A percentile compares a stretch with the other conserved stretches of the same genome.
phyloP scores from a whole-genome alignment of 2,888 invertebrate genomes.

The Pyrrhosoma nymphula region DNA sequence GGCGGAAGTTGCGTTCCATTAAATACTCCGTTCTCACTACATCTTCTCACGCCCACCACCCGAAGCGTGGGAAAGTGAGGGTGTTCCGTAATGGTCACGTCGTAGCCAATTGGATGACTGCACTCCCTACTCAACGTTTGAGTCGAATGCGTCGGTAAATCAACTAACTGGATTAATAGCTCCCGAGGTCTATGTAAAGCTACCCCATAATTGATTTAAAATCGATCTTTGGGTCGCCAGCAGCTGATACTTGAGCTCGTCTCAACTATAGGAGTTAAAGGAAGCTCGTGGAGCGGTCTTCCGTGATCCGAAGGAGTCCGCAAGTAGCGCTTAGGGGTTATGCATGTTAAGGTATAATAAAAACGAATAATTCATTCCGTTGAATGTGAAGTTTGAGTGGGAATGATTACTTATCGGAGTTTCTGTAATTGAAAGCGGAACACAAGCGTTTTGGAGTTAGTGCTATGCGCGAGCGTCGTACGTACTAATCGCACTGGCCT shows the following conservation, averaged over 20 bases:
- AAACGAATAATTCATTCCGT: no score
- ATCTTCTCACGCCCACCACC: constrained; percentile 53
- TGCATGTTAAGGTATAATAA: no score
- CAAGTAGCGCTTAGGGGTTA: no score
- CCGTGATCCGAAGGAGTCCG: no score
- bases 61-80: constrained; percentile 59
- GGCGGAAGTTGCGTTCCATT: constrained; percentile 57
- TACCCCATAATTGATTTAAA: background rate
- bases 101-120: constrained; percentile 20
- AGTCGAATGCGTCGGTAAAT: constrained; percentile 5
- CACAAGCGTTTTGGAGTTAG: background rate
- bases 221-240: background rate
- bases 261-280: background rate
- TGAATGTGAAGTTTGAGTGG: no score
- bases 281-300: background rate
- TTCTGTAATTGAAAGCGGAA: background rate
- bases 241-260: background rate
- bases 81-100: constrained; percentile 21
- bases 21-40: constrained; percentile 31
- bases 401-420: no score
- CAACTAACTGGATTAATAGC: background rate
- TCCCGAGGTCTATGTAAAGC: background rate
- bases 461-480: background rate
- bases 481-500: background rate
- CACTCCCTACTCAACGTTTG: background rate